phyloP scores from a whole-genome alignment of 37 sponge, comb jelly and placozoan genomes.

The Theonella swinhoei region DNA sequence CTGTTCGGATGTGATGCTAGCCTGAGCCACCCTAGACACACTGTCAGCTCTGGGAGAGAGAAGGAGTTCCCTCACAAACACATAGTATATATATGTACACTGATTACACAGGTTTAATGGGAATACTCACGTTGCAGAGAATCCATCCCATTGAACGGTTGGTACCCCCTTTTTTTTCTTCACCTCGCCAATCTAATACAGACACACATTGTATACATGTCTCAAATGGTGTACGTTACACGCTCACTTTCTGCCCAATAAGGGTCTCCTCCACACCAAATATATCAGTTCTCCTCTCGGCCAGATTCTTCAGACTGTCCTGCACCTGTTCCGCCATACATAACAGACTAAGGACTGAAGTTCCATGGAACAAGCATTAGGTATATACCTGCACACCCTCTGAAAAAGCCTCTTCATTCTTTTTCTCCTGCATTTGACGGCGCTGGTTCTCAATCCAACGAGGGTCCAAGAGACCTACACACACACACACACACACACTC shows the following conservation, averaged over 20 bases:
- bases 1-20: conserved; percentile 50
- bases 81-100: no score
- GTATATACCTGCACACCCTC: conserved; percentile 41
- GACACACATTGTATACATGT: neutral
- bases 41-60: conserved; percentile 31
- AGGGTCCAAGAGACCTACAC: conserved; percentile 86
- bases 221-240: neutral
- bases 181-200: conserved; percentile 69
- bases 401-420: conserved; percentile 79
- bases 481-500: neutral
- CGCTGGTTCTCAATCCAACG: conserved; percentile 82
- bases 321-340: conserved; percentile 77
- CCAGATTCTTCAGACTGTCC: conserved; percentile 74
- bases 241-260: conserved; percentile 83
- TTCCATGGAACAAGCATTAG: neutral
- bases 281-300: conserved; percentile 93
- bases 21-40: conserved; percentile 35
- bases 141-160: conserved; percentile 85
- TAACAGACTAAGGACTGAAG: neutral
- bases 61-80: no score
- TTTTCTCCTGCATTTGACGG: conserved; percentile 69
- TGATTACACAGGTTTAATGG: no score
- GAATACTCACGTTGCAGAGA: no score
- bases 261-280: conserved; percentile 94
- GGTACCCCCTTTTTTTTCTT: neutral